Base-by-base conservation (phyloP, 2,888 invertebrate genomes). In the Pachycephus smyrnensis region DNA sequence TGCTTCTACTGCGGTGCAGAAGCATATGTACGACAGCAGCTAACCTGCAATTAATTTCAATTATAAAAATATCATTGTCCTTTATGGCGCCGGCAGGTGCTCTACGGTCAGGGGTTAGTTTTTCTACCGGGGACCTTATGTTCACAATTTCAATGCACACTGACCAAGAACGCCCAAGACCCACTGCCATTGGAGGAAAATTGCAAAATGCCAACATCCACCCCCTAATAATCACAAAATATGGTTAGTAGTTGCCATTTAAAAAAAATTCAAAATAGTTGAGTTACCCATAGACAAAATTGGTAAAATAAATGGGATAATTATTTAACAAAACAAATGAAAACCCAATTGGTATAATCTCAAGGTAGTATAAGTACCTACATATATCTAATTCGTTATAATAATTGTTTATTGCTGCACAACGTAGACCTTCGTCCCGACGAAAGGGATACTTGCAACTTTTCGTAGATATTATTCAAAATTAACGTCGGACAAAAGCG, bases 11-110 rank as follows among this genome's bases (percentile, higher is more conserved):
- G 55, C 55, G 55, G 71, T 30, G 40, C 68, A 74, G 75, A 79
- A 84, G 82, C 84, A 84, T 80, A 81, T 82, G 80, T 80, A 82
- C 80, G 76, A 76, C 81, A 77, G 81, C 80, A 83, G 84, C 82
- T 83, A 82, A 80, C 84, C 80, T 81, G 87, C 83, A 90, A 91
- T 91, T 91, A 88, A 89, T 91, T 91, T 91, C 89, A 91, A 91
- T 91, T 91, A 91, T 91, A 91, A 91, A 91, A 91, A 90, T 91
- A 90, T 91, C 88, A 91, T 89, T 88, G 88, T 87, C 89, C 88
- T 89, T 91, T 90, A 89, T 87, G 89, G 84, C 87, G 81, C 83
- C 81, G 85, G 88, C 91, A 90, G 91, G 88, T 90, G 91, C 82
- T 84, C 82, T 85, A 88, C 84, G 91, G 91, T 90, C 89, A 90